These are phyloP conservation scores for Alosa alosa DNA, from an alignment of 2,113 vertebrate genomes.

Conservation along the genomic window DNA sequence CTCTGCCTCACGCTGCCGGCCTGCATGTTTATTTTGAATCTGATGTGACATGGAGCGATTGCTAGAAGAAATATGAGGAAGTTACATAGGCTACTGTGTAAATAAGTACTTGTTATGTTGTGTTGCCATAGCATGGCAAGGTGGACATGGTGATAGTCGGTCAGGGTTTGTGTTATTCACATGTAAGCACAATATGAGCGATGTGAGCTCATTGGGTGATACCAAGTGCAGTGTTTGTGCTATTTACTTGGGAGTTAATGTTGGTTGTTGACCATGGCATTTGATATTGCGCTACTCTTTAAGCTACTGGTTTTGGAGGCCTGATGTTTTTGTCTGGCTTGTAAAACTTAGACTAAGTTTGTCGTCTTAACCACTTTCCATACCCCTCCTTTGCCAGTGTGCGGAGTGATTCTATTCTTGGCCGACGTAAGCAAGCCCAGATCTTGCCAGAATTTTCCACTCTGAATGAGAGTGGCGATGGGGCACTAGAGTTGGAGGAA, in stretches of 20 bases:
- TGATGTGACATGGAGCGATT: neutral
- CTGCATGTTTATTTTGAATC: neutral
- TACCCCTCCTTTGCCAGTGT: neutral
- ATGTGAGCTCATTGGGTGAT: neutral
- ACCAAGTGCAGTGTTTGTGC: neutral
- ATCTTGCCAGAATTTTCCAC: slow-evolving; percentile 21
- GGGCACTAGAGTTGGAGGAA: slow-evolving; percentile 4
- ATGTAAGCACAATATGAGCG: neutral
- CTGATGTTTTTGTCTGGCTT: neutral
- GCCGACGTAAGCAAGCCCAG: slow-evolving; percentile 1
- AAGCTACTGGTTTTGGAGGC: neutral
- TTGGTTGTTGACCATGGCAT: neutral
- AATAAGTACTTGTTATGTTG: neutral
- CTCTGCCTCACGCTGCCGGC: slow-evolving; percentile 45
- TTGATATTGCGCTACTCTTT: too few relatives aligned
- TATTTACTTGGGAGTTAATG: neutral
- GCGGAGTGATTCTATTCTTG: slow-evolving; percentile 36
- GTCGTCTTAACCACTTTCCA: slow-evolving; percentile 48
- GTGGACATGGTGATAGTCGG: neutral
- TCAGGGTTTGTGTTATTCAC: neutral
- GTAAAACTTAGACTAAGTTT: slow-evolving; percentile 39
- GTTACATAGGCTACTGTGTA: neutral
- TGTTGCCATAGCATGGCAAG: neutral
- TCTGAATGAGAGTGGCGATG: slow-evolving; percentile 11
- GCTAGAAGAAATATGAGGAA: neutral